A percentile compares a stretch with the other conserved stretches of the same genome.
Evolutionary conservation across 2,888 invertebrate species (phyloP).

Genomic region (Morpho deidamia): DNA sequence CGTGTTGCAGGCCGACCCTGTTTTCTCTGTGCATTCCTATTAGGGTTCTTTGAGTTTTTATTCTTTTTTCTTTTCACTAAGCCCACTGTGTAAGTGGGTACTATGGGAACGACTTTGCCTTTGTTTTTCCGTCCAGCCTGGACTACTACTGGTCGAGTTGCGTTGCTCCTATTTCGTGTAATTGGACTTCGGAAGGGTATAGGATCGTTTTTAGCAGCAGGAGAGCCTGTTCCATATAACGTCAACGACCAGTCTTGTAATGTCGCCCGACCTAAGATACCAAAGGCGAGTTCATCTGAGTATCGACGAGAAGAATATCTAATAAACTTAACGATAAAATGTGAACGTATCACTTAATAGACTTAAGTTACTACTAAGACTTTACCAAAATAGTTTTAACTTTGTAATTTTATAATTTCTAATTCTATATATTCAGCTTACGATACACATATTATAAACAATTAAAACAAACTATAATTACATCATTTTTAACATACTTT

Average conservation of each 20-base stretch:
- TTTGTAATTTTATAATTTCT: too few relatives aligned
- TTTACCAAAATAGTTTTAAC: too few relatives aligned
- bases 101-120: constrained; percentile 56
- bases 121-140: constrained; percentile 62
- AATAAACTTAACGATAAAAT: too few relatives aligned
- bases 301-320: too few relatives aligned
- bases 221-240: constrained; percentile 90
- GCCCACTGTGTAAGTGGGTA: constrained; percentile 66
- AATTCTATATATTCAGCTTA: too few relatives aligned
- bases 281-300: constrained; percentile 25
- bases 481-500: too few relatives aligned
- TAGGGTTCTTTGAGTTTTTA: constrained; percentile 76
- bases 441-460: too few relatives aligned
- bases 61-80: constrained; percentile 74
- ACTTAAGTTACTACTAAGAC: too few relatives aligned
- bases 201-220: constrained; percentile 81
- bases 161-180: constrained; percentile 60
- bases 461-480: too few relatives aligned
- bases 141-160: constrained; percentile 62
- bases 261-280: constrained; percentile 87
- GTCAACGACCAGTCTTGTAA: constrained; percentile 96
- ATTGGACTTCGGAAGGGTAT: constrained; percentile 72
- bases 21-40: constrained; percentile 72
- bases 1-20: constrained; percentile 75
- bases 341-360: too few relatives aligned